Evolutionary conservation across 2,113 vertebrate species (phyloP).

Genomic region (Callaeas wilsoni): DNA sequence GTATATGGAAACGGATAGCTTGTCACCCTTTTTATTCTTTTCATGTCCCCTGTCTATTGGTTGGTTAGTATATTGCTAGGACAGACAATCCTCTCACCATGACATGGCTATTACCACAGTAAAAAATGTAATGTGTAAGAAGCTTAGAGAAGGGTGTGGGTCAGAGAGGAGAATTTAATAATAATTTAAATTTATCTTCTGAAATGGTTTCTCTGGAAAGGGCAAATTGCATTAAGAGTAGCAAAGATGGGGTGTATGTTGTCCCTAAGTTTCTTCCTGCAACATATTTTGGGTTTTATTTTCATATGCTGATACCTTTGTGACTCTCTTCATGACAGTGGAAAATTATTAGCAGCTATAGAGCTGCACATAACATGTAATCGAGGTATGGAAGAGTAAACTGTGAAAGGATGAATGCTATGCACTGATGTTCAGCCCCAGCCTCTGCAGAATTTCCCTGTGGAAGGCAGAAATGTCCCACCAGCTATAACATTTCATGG

Average conservation of each 20-base stretch:
- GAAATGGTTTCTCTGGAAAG: background rate
- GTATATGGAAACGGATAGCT: background rate
- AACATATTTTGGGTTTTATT: background rate
- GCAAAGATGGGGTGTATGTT: background rate
- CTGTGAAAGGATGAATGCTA: background rate
- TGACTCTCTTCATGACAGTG: background rate
- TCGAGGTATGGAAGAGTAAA: background rate
- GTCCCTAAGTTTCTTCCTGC: background rate
- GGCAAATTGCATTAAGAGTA: background rate
- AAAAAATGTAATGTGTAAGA: background rate
- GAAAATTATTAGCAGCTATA: background rate
- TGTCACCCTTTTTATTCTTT: background rate
- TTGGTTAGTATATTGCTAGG: conserved; percentile 45
- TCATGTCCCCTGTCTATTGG: background rate
- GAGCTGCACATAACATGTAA: background rate
- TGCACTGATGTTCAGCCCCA: background rate
- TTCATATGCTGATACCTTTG: background rate
- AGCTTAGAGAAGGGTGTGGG: background rate
- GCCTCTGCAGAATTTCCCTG: background rate
- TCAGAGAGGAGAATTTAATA: background rate
- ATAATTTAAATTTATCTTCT: background rate
- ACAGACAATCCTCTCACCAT: background rate
- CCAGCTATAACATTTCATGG: background rate
- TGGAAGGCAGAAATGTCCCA: background rate
- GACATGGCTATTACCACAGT: background rate